Evolutionary conservation across 1,140 invertebrate genomes (phyloP), one percentile per base, ranked within the genome.

Genomic region (Euwallacea fornicatus): DNA sequence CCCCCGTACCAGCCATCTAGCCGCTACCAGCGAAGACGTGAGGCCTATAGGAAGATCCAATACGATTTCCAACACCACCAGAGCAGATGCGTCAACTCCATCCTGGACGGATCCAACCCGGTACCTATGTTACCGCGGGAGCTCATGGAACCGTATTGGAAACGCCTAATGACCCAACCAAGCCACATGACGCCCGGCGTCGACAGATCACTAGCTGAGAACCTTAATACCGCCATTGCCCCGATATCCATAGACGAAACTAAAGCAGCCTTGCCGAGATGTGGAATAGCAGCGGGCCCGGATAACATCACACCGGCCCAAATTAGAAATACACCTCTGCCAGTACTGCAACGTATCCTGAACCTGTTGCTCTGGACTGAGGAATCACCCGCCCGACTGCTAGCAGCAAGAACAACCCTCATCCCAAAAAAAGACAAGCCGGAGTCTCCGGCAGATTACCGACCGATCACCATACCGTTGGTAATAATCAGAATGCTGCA

Each of bases 391-490:
- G 7, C 16, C 7, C 7, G 9, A 7, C 16, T 56, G 7, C 9
- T 9, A 56, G 8, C 8, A 6, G 9, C 59, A 8, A 15, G 7
- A 7, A 63, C 61, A 7, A 46, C 61, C 6, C 47, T 68, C 4
- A 42, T 68, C 21, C 66, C 66, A 2, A 68, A 68, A 41, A 68
- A 42, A n/a, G 16, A 6, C 8, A 44, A 10, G 2, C 2, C 55
- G 3, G 7, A 2, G 2, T 55, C 7, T 7, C 66, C 66, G 6
- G 16, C 42, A 2, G 54, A 59, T 15, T 68, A 44, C 56, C 8
- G 66, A 16, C 66, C 66, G 2, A 59, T 68, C 41, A 60, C 66
- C n/a, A 42, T 60, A 7, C 42, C 61, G 6, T 47, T 43, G 6
- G 15, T 46, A 10, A 7, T 63, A 7, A 7, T 63, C 7, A 8